These are phyloP conservation scores for Adelosebastes latens DNA, from an alignment of 2,797 vertebrate genomes.

Conservation along the genomic window DNA sequence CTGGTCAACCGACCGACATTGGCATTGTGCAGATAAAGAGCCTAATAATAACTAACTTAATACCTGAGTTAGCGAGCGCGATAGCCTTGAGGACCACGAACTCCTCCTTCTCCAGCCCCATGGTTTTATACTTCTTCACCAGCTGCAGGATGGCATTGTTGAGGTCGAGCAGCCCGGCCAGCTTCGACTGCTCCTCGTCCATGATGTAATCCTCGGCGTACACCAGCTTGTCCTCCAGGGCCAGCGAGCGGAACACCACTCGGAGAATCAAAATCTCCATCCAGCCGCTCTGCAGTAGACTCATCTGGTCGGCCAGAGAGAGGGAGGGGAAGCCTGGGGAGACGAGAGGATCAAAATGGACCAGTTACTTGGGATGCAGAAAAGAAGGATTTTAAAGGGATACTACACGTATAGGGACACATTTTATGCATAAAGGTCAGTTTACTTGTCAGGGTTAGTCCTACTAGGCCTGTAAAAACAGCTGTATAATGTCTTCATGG, in stretches of 20 bases:
- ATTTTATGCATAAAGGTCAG: background rate
- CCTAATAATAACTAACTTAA: conserved; percentile 15
- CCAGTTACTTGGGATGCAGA: background rate
- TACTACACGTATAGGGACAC: background rate
- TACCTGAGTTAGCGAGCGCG: conserved; percentile 98
- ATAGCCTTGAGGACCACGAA: conserved; percentile 98
- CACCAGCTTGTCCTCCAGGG: conserved; percentile 93
- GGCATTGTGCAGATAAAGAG: background rate
- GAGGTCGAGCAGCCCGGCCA: conserved; percentile 95
- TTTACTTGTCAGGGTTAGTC: background rate
- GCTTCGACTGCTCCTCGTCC: conserved; percentile 96
- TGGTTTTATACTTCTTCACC: conserved; percentile 95
- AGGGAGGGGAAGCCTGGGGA: conserved; percentile 92
- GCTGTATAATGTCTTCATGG: background rate
- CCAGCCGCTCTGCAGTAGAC: conserved; percentile 97
- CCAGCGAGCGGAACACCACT: conserved; percentile 95
- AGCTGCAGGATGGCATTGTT: conserved; percentile 97
- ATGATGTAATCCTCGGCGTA: conserved; percentile 98
- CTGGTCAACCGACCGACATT: too few relatives aligned
- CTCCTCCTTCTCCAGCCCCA: conserved; percentile 97
- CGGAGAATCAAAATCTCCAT: conserved; percentile 98
- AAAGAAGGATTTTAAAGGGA: background rate
- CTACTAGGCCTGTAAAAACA: background rate
- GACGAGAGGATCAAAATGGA: background rate
- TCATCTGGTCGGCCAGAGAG: conserved; percentile 98